phyloP scores from a whole-genome alignment of 2,888 invertebrate species.

The Eumacrocentrus americanus region DNA sequence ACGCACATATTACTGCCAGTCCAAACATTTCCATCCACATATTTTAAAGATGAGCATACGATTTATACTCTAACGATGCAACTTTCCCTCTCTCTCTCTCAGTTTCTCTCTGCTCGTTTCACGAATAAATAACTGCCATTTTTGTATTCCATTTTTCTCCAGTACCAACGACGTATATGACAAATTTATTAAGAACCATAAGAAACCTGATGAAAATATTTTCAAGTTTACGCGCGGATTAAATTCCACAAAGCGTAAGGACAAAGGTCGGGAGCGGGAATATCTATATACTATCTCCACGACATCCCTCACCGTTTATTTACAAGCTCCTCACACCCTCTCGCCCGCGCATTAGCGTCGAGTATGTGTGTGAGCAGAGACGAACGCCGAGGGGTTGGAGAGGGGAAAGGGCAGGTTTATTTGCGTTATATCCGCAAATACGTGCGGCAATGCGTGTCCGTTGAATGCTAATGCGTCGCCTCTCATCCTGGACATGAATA shows the following conservation, averaged over 20 bases:
- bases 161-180: neutral
- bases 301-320: slow-evolving; percentile 8
- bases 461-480: slow-evolving; percentile 45
- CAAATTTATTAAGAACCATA: neutral
- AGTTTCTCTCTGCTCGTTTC: slow-evolving; percentile 16
- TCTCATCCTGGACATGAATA: slow-evolving; percentile 7
- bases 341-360: neutral
- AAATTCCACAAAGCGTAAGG: neutral
- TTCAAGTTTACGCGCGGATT: slow-evolving; percentile 28
- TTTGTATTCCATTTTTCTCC: slow-evolving; percentile 33
- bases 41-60: slow-evolving; percentile 58
- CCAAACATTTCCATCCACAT: slow-evolving; percentile 58
- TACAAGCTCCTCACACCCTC: neutral
- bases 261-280: neutral
- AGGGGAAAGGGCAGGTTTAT: slow-evolving; percentile 39
- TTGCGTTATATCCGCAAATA: slow-evolving; percentile 53
- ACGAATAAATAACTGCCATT: slow-evolving; percentile 29
- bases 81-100: neutral
- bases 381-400: neutral
- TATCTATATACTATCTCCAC: neutral
- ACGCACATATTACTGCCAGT: slow-evolving; percentile 39
- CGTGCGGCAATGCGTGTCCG: slow-evolving; percentile 45
- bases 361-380: neutral
- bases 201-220: neutral
- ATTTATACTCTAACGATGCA: slow-evolving; percentile 49